phyloP scores from a whole-genome alignment of 2,888 invertebrate species.

The Beris chalybata region DNA sequence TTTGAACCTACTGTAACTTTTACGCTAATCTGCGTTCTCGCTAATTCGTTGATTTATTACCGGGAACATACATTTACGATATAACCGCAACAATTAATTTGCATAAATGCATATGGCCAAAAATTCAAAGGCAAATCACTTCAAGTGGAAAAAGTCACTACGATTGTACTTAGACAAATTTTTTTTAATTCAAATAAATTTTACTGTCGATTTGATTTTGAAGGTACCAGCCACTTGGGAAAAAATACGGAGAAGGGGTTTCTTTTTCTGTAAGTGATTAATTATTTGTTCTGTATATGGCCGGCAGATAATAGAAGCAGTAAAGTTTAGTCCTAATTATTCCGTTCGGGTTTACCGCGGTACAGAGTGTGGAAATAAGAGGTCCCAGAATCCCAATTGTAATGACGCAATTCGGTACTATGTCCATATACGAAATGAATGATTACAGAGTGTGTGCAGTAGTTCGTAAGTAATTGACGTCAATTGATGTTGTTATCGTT shows the following conservation, averaged over 20 bases:
- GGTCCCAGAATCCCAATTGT: conserved; percentile 6
- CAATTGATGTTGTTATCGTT: conserved; percentile 25
- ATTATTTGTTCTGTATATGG: conserved; percentile 18
- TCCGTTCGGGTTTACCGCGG: neutral
- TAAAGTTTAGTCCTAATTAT: conserved; percentile 22
- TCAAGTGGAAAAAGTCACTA: conserved; percentile 25
- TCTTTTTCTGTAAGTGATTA: conserved; percentile 30
- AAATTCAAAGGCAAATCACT: conserved; percentile 9
- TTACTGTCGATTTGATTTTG: conserved; percentile 8
- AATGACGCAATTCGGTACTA: conserved; percentile 11
- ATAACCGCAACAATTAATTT: conserved; percentile 31
- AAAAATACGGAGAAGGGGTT: conserved; percentile 11
- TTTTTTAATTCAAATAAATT: conserved; percentile 18
- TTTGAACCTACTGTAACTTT: no score
- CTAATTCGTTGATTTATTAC: conserved; percentile 18
- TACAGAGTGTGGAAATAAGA: conserved; percentile 1
- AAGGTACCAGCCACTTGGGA: neutral
- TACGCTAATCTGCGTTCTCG: no score
- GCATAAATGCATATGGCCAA: conserved; percentile 20
- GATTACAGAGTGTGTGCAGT: conserved; percentile 23
- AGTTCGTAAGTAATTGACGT: conserved; percentile 28
- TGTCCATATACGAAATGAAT: conserved; percentile 1
- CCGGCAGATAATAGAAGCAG: conserved; percentile 5
- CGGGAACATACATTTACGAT: conserved; percentile 21
- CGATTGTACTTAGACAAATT: neutral